phyloP scores from a whole-genome alignment of 1,140 invertebrate species.

The Zophobas morio region DNA sequence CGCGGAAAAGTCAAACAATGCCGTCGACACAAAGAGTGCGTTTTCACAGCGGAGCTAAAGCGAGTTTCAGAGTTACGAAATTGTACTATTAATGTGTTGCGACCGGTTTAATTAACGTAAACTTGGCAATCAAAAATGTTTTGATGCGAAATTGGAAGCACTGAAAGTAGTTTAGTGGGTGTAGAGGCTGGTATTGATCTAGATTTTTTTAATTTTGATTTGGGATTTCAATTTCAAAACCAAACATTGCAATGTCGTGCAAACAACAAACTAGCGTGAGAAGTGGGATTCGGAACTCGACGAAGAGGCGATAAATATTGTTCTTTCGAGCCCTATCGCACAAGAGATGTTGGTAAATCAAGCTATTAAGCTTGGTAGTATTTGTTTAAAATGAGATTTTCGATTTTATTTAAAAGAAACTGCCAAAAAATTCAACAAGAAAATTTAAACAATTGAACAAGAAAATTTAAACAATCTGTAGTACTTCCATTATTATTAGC shows the following conservation, averaged over 20 bases:
- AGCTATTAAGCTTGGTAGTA: no score
- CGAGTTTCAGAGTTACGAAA: conserved; percentile 7
- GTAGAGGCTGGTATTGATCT: not conserved
- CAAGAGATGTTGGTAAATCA: no score
- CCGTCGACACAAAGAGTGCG: not conserved
- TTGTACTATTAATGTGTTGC: not conserved
- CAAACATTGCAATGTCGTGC: not conserved
- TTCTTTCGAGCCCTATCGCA: no score
- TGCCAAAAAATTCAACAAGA: no score
- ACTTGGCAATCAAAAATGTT: conserved; percentile 32
- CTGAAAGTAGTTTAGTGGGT: not conserved
- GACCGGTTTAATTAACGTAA: conserved; percentile 30
- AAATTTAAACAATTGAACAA: no score
- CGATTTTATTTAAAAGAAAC: no score
- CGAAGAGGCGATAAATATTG: no score
- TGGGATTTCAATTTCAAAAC: not conserved
- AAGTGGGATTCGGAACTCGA: no score
- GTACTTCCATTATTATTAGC: no score
- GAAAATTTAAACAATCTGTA: no score
- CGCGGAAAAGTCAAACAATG: conserved; percentile 4
- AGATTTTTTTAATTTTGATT: not conserved
- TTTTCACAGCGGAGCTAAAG: not conserved
- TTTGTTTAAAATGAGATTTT: no score
- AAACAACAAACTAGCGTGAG: not conserved
- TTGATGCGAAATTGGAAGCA: not conserved